These are phyloP conservation scores for Orchesellides sinensis DNA, from an alignment of 2,888 invertebrate genomes.

Conservation along the genomic window DNA sequence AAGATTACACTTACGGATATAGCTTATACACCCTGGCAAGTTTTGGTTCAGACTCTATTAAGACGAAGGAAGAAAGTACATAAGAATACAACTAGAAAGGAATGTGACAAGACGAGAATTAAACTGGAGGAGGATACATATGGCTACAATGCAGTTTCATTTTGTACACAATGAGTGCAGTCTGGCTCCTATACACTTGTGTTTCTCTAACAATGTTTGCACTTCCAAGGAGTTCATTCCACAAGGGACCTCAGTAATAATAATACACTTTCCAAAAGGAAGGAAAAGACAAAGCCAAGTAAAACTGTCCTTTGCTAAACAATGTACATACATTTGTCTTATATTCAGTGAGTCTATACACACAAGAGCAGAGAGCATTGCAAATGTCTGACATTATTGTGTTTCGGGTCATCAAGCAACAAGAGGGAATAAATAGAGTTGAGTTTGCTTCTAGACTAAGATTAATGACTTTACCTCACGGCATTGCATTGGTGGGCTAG, in stretches of 20 bases:
- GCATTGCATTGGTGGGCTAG: no score
- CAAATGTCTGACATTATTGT: slow-evolving; percentile 75
- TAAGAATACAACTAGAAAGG: slow-evolving; percentile 21
- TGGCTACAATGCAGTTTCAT: slow-evolving; percentile 9
- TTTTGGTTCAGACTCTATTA: slow-evolving; percentile 1
- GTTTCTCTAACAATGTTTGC: slow-evolving; percentile 37
- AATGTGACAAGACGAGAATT: slow-evolving; percentile 18
- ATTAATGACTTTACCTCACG: slow-evolving; percentile 73
- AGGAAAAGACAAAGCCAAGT: slow-evolving; percentile 44
- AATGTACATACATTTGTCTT: slow-evolving; percentile 18
- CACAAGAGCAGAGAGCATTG: slow-evolving; percentile 73
- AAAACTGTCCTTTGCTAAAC: slow-evolving; percentile 33
- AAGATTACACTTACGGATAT: not conserved
- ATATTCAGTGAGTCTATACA: slow-evolving; percentile 35
- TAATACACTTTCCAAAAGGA: slow-evolving; percentile 16
- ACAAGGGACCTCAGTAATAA: slow-evolving; percentile 37
- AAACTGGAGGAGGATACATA: not conserved
- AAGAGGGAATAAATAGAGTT: slow-evolving; percentile 75
- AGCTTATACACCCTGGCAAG: not conserved
- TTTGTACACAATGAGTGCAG: not conserved
- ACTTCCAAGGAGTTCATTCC: slow-evolving; percentile 49
- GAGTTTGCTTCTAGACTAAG: slow-evolving; percentile 74
- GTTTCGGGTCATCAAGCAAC: slow-evolving; percentile 75
- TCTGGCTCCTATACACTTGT: not conserved
- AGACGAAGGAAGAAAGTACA: slow-evolving; percentile 39